A percentile compares a stretch with the other conserved stretches of the same genome.
phyloP scores from a whole-genome alignment of 2,888 invertebrate genomes.

The Drosophila niveifrons region DNA sequence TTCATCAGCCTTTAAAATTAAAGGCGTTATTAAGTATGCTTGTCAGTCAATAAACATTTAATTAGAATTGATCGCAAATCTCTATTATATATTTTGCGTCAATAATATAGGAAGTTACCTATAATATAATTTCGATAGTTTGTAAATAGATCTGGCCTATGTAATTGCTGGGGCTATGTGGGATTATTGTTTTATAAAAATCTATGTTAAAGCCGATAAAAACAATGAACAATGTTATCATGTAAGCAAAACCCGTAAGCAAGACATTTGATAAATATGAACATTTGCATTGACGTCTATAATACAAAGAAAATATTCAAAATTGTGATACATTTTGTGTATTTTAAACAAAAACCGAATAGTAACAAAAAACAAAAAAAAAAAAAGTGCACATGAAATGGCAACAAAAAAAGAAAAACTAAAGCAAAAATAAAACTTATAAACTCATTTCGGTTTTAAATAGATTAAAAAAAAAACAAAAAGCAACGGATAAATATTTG shows the following conservation, averaged over 20 bases:
- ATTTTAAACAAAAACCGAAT: slow-evolving; percentile 48
- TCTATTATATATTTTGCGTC: slow-evolving; percentile 6
- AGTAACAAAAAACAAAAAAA: slow-evolving; percentile 31
- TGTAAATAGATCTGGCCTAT: slow-evolving; percentile 82
- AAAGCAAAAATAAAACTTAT: slow-evolving; percentile 3
- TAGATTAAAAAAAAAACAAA: slow-evolving; percentile 25
- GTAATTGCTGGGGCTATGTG: slow-evolving; percentile 42
- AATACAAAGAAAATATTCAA: slow-evolving; percentile 55
- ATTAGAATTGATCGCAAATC: slow-evolving; percentile 17
- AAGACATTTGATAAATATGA: slow-evolving; percentile 24
- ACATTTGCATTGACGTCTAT: slow-evolving; percentile 20
- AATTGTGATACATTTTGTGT: slow-evolving; percentile 79
- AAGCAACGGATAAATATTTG: slow-evolving; percentile 68
- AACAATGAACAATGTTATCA: slow-evolving; percentile 25
- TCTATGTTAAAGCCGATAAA: slow-evolving; percentile 28
- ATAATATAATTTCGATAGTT: slow-evolving; percentile 67
- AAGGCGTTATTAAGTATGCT: slow-evolving; percentile 11
- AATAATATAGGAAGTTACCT: slow-evolving; percentile 13
- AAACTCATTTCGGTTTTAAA: slow-evolving; percentile 35
- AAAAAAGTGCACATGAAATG: slow-evolving; percentile 50
- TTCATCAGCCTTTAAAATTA: background rate
- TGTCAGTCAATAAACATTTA: slow-evolving; percentile 23
- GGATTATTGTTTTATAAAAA: slow-evolving; percentile 61
- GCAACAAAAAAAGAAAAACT: slow-evolving; percentile 7
- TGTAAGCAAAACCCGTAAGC: slow-evolving; percentile 36